Percentiles rank a stretch among this genome's conserved stretches.
These are phyloP conservation scores for Drosophila rufa DNA, from an alignment of 1,140 invertebrate genomes.

Conservation along the genomic window DNA sequence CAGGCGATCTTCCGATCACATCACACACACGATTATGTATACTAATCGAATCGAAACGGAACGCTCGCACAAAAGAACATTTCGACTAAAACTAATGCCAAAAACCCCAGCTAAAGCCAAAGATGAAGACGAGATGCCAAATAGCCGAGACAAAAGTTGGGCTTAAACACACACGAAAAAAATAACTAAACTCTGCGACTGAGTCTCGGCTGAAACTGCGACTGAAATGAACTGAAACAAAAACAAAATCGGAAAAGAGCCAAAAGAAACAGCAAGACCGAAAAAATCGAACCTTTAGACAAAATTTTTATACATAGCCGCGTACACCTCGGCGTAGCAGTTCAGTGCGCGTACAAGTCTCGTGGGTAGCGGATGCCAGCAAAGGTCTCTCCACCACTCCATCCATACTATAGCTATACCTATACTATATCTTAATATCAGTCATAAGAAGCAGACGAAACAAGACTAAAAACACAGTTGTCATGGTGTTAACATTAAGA, in stretches of 20 bases:
- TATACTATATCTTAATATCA: constrained; percentile 24
- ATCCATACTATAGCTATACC: constrained; percentile 14
- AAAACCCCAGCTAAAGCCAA: constrained; percentile 24
- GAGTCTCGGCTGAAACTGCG: constrained; percentile 6
- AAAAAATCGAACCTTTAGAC: constrained; percentile 64
- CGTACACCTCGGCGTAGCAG: constrained; percentile 68
- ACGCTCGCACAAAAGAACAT: constrained; percentile 65
- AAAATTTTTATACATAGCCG: constrained; percentile 84
- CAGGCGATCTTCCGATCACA: constrained; percentile 38
- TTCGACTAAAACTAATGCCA: constrained; percentile 24
- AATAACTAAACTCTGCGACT: constrained; percentile 21
- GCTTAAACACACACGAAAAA: constrained; percentile 15
- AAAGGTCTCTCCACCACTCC: constrained; percentile 60
- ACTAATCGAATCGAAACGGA: constrained; percentile 30
- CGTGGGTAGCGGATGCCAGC: constrained; percentile 84
- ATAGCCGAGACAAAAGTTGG: constrained; percentile 41
- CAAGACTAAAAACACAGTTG: constrained; percentile 61
- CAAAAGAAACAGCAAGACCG: constrained; percentile 43
- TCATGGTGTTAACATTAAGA: constrained; percentile 76
- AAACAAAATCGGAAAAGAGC: constrained; percentile 30
- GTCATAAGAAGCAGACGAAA: constrained; percentile 34
- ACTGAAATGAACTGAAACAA: constrained; percentile 28
- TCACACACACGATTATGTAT: constrained; percentile 3
- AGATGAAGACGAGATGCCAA: constrained; percentile 41
- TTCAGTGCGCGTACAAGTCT: constrained; percentile 85